These are phyloP conservation scores for Galeopsomyia nigrocyanea DNA, from an alignment of 2,888 invertebrate genomes.

Conservation along the genomic window DNA sequence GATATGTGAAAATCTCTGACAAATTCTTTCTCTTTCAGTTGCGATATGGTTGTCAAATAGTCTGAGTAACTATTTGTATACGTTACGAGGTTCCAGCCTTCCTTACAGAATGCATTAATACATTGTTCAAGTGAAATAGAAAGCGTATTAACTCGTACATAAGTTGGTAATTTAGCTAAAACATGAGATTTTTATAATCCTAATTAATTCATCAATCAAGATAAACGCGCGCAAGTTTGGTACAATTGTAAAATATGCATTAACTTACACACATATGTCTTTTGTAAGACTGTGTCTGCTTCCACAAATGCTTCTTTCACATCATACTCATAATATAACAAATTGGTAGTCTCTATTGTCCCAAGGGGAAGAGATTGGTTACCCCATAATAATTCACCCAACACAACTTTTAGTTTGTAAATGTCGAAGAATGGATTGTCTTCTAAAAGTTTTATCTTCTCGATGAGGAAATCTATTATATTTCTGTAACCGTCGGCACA, in stretches of 20 bases:
- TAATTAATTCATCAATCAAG: no score
- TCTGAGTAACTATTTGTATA: conserved; percentile 74
- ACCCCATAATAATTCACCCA: conserved; percentile 87
- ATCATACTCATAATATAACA: conserved; percentile 76
- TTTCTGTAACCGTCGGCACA: conserved; percentile 40
- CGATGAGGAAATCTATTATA: conserved; percentile 78
- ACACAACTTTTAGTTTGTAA: conserved; percentile 81
- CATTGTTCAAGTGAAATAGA: conserved; percentile 78
- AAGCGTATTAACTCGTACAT: conserved; percentile 89
- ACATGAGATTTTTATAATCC: background rate
- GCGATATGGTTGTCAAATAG: conserved; percentile 73
- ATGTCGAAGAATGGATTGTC: conserved; percentile 79
- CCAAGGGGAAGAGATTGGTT: conserved; percentile 76
- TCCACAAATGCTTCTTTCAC: conserved; percentile 67
- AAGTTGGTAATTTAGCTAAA: conserved; percentile 77
- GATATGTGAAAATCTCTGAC: conserved; percentile 87
- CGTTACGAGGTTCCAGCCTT: conserved; percentile 77
- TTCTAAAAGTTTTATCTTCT: conserved; percentile 75
- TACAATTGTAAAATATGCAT: no score
- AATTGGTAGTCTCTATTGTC: conserved; percentile 73
- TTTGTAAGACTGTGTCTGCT: conserved; percentile 28
- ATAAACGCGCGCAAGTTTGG: no score
- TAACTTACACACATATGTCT: conserved; percentile 8
- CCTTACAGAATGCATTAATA: conserved; percentile 76
- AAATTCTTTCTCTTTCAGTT: conserved; percentile 75